Percentiles rank a stretch among this genome's conserved stretches.
phyloP scores from a whole-genome alignment of 2,797 vertebrate genomes.

The Pelochelys cantorii region DNA sequence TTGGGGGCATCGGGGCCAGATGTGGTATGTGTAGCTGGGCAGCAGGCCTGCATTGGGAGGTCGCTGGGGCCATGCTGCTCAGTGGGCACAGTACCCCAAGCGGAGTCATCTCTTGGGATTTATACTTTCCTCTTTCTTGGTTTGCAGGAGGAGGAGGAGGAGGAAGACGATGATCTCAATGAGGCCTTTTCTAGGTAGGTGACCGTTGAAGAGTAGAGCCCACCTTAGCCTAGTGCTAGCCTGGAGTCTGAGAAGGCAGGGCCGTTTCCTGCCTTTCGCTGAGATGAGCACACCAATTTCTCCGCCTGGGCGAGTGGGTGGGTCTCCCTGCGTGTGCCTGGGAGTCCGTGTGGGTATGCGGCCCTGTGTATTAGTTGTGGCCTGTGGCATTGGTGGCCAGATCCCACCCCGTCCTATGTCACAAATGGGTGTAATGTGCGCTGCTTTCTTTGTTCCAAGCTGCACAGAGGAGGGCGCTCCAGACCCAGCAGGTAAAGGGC shows the following conservation, averaged over 20 bases:
- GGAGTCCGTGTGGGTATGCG: neutral
- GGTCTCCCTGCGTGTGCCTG: neutral
- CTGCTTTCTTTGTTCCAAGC: slow-evolving; percentile 69
- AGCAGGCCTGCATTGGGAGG: neutral
- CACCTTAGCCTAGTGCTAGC: neutral
- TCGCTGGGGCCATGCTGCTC: neutral
- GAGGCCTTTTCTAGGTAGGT: slow-evolving; percentile 88
- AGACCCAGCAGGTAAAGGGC: slow-evolving; percentile 78
- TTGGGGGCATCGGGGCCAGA: neutral
- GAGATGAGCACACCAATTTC: neutral
- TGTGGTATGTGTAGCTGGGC: neutral
- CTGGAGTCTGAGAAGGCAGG: neutral
- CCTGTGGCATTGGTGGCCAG: neutral
- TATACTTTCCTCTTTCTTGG: slow-evolving; percentile 4
- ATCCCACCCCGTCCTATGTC: neutral
- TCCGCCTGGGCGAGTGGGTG: neutral
- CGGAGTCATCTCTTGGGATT: neutral
- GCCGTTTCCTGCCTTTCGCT: neutral
- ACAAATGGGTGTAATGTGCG: no score
- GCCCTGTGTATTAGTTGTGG: neutral
- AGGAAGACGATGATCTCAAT: slow-evolving; percentile 85
- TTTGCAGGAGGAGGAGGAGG: slow-evolving; percentile 73
- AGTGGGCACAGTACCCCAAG: neutral
- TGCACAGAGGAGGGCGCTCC: slow-evolving; percentile 85
- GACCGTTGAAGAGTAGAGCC: neutral